phyloP scores from a whole-genome alignment of 1,140 invertebrate genomes.

The Pantala flavescens region DNA sequence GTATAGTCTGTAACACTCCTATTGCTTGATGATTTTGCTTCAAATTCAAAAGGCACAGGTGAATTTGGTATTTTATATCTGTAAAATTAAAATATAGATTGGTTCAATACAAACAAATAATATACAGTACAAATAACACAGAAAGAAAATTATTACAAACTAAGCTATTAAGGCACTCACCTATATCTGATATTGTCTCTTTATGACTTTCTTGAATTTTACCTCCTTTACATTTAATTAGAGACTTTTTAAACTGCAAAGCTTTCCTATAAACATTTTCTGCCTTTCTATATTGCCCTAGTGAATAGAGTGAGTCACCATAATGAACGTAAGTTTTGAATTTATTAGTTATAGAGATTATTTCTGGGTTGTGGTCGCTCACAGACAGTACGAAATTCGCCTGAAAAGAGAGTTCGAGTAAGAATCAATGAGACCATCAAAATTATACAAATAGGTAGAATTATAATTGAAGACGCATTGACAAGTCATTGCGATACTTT shows the following conservation, averaged over 20 bases:
- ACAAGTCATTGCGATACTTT: too few species aligned
- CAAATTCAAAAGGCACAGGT: conserved; percentile 52
- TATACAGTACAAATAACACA: conserved; percentile 13
- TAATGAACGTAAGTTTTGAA: conserved; percentile 55
- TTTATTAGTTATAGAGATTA: conserved; percentile 42
- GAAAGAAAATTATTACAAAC: too few species aligned
- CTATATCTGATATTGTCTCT: conserved; percentile 39
- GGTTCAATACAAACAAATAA: conserved; percentile 20
- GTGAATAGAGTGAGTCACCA: conserved; percentile 54
- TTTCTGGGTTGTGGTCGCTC: conserved; percentile 50
- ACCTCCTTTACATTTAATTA: conserved; percentile 47
- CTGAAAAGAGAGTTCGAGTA: conserved; percentile 33
- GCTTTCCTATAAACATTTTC: conserved; percentile 56
- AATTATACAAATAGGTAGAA: too few species aligned
- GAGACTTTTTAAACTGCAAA: conserved; percentile 54
- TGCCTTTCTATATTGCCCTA: conserved; percentile 53
- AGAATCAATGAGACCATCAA: too few species aligned
- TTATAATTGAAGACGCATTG: too few species aligned
- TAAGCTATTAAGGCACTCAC: conserved; percentile 19
- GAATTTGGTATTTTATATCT: conserved; percentile 68
- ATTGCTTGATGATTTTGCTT: conserved; percentile 54
- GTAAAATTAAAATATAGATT: conserved; percentile 28
- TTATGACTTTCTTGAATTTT: conserved; percentile 37
- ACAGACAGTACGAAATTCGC: conserved; percentile 51
- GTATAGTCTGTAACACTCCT: conserved; percentile 52